Evolutionary conservation across 2,113 vertebrate genomes (phyloP), one percentile per base, ranked within the genome.

Genomic region (Hippoglossus stenolepis): DNA sequence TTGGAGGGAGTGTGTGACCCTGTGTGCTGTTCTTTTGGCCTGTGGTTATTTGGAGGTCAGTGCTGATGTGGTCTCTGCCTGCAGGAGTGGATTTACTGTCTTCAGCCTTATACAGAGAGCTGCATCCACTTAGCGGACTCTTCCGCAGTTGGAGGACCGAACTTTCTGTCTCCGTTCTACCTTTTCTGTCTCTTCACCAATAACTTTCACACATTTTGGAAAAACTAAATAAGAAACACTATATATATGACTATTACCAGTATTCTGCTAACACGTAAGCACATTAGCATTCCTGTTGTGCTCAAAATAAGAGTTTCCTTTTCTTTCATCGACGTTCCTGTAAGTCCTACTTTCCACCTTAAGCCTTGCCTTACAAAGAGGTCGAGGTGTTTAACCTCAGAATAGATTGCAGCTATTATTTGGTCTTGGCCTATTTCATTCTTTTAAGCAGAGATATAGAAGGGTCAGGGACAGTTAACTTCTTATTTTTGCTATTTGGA

Each of bases 11-110:
- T 64, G 79, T 54, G 82, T 89, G 89, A 89, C 89, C 87, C 87
- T 62, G 76, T 85, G 87, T 60, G 78, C 85, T 82, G 80, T 64
- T 75, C 83, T 89, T 51, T 76, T 92, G 91, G 87, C 89, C 91
- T 89, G 79, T 91, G 88, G 90, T 87, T 85, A 83, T 87, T 85
- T 85, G 79, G 87, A 92, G 91, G 91, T 93, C 91, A 92, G 88
- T 56, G 83, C 75, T 92, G 87, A 92, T 92, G 90, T 86, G 87
- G 84, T 86, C 89, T 75, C 76, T 70, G 90, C 86, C 79, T 85
- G 77, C 70, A 51, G 89, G 86, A 92, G 91, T 92, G 89, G 86
- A 92, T 93, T 89, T 90, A 91, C 79, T 80, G 71, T 90, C 85
- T 82, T 81, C 86, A 51, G 87, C 75, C 80, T 70, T 73, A 90